Percentiles rank a stretch among this genome's conserved stretches.
phyloP scores from a whole-genome alignment of 1,140 invertebrate species.

The Pseudomyrmex cubaensis region DNA sequence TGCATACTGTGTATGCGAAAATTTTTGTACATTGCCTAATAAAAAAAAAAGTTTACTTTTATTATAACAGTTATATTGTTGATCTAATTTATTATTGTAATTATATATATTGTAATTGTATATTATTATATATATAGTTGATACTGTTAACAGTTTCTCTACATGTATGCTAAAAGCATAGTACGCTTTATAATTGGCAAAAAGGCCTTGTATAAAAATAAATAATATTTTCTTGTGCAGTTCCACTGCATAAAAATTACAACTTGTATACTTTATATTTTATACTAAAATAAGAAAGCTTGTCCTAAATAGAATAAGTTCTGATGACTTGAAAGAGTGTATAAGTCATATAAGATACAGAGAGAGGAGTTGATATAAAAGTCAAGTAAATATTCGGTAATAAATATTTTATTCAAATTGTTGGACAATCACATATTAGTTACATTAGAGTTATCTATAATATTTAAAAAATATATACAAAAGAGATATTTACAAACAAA shows the following conservation, averaged over 20 bases:
- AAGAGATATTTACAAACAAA: constrained; percentile 74
- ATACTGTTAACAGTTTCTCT: no score
- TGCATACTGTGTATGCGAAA: constrained; percentile 78
- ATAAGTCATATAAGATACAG: not conserved
- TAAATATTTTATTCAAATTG: constrained; percentile 74
- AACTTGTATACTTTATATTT: no score
- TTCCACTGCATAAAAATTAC: no score
- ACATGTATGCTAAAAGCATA: no score
- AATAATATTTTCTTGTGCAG: no score
- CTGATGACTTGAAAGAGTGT: no score
- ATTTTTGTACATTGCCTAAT: constrained; percentile 68
- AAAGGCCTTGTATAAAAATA: no score
- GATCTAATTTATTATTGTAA: constrained; percentile 9
- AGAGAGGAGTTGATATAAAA: not conserved
- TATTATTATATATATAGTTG: not conserved
- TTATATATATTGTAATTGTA: constrained; percentile 7
- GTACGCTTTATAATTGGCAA: no score
- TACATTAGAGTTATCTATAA: constrained; percentile 68
- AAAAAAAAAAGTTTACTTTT: constrained; percentile 47
- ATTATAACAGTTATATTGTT: constrained; percentile 26
- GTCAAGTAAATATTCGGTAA: constrained; percentile 40
- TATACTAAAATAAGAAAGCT: no score
- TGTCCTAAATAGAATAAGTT: no score
- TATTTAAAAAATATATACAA: constrained; percentile 75
- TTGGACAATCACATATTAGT: constrained; percentile 50